Evolutionary conservation across 2,888 invertebrate species (phyloP), one percentile per base, ranked within the genome.

Genomic region (Anthophora plumipes): DNA sequence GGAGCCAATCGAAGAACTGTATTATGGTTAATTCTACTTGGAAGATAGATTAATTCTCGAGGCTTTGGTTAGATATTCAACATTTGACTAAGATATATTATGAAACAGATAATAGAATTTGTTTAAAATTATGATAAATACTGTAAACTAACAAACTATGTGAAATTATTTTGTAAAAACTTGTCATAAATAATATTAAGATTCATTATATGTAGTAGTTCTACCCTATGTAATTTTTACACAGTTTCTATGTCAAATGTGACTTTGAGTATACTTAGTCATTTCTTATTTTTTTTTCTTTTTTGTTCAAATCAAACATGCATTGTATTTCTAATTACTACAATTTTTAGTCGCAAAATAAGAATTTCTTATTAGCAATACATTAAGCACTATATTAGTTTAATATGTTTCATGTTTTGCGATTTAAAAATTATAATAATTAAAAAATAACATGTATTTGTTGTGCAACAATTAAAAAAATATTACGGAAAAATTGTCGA

Each of bases 41-140:
- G 22, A 52, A 73, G 60, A 46, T 69, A 50, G 43, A 77, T 60
- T 64, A 61, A 68, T 48, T 78, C 67, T 80, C 79, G 80, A 80
- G 80, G 80, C 80, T 80, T 80, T 79, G 80, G 79, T 79, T 73
- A 64, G 11, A 64, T 70, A 66, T 77, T 60, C 37, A 46, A 31
- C 31, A 31, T 31, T 60, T 67, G 52, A 61, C 54, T 66, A 60
- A 66, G 48, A 61, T 46, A 43, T 39, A 59, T 73, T 50, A 43
- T 64, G 25, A 59, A 59, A 72, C 43, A 64, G 12, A 60, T 63
- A 25, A 64, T 77, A 60, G 48, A 79, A 79, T 70, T 50, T 77
- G 39, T 60, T 66, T 41, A 17, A 41, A 70, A 64, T 22, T 46
- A 63, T 70, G 50, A 70, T 60, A 71, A 79, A 79, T 66, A 79